Conservation (phyloP, 2,888 invertebrate species). For the Piscicola geometra region DNA sequence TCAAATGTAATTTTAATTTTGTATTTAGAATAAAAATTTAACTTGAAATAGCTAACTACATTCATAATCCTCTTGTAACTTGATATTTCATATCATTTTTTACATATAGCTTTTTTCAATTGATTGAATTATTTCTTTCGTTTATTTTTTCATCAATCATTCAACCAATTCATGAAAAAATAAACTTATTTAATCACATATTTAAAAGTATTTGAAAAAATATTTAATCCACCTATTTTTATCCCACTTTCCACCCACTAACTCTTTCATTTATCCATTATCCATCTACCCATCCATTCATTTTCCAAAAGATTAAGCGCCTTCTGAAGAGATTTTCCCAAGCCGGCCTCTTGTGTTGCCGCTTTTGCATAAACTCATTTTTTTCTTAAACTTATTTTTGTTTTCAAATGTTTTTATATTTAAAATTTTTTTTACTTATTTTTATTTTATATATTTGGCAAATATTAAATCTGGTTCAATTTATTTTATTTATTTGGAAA, state of each 20-base stretch:
- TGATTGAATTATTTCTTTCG: neutral
- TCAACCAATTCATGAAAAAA: conserved; percentile 4
- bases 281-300: neutral
- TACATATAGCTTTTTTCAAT: neutral
- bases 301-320: neutral
- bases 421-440: neutral
- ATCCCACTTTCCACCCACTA: neutral
- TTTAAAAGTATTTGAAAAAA: too few species aligned
- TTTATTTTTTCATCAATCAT: neutral
- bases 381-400: too few species aligned
- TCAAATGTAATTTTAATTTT: too few species aligned
- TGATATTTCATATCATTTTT: neutral
- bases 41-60: neutral
- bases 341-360: neutral
- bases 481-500: too few species aligned
- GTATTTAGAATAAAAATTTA: too few species aligned
- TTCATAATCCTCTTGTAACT: neutral
- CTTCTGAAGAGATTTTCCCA: conserved; percentile 8
- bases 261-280: neutral
- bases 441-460: neutral
- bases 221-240: neutral
- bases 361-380: neutral
- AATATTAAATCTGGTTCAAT: too few species aligned
- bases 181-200: too few species aligned
- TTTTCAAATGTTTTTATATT: neutral